Conservation (phyloP, 2,888 invertebrate species). For the Gryllus longicercus region DNA sequence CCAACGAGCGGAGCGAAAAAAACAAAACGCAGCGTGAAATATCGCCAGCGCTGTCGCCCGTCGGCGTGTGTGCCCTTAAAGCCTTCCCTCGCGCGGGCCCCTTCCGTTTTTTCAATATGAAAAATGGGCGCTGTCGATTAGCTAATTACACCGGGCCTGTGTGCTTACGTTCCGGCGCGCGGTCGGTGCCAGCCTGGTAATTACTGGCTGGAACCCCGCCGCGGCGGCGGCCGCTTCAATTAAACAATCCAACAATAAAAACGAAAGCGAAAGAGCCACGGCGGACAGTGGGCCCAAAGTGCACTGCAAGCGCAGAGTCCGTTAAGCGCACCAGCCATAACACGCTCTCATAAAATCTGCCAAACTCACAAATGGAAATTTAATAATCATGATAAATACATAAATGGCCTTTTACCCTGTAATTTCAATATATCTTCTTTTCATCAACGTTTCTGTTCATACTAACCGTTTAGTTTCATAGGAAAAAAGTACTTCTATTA, state of each 20-base stretch:
- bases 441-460: too few species aligned
- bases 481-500: too few species aligned
- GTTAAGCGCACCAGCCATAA: too few species aligned
- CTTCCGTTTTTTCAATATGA: slow-evolving; percentile 18
- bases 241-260: slow-evolving; percentile 27
- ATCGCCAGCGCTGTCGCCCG: slow-evolving; percentile 22
- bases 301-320: too few species aligned
- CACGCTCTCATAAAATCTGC: too few species aligned
- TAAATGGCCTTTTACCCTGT: too few species aligned
- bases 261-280: background rate
- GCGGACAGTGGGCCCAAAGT: too few species aligned
- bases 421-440: too few species aligned
- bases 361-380: too few species aligned
- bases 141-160: slow-evolving; percentile 28
- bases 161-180: slow-evolving; percentile 18
- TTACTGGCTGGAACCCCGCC: slow-evolving; percentile 28
- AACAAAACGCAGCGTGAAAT: background rate
- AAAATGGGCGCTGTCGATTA: slow-evolving; percentile 30
- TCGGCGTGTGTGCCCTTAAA: slow-evolving; percentile 12
- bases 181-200: slow-evolving; percentile 26
- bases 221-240: slow-evolving; percentile 26
- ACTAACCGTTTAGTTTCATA: too few species aligned
- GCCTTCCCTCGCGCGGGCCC: background rate
- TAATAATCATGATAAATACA: too few species aligned
- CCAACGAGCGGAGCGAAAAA: background rate